Conservation (phyloP, 1,140 invertebrate species). For the Lepeophtheirus salmonis region DNA sequence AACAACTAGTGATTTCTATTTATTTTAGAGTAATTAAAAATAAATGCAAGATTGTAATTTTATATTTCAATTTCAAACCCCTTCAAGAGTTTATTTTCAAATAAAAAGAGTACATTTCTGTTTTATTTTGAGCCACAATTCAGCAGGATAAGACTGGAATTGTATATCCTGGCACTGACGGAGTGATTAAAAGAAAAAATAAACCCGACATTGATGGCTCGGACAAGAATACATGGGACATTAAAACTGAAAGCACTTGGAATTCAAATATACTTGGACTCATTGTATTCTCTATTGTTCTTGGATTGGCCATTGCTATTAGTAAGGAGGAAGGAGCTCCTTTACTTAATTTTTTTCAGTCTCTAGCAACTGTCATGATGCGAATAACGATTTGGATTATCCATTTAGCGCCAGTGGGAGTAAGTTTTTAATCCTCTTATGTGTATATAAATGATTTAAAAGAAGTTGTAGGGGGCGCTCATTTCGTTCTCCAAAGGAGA, state of each 20-base stretch:
- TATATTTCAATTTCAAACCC: too few species aligned
- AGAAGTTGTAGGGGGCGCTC: too few species aligned
- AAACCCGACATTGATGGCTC: background rate
- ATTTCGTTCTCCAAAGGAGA: too few species aligned
- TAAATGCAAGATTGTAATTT: too few species aligned
- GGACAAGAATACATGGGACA: conserved; percentile 33
- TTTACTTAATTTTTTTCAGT: conserved; percentile 45
- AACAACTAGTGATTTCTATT: too few species aligned
- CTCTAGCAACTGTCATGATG: conserved; percentile 17
- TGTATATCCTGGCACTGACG: background rate
- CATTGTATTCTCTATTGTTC: conserved; percentile 52
- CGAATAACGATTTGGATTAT: conserved; percentile 17
- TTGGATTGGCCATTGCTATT: conserved; percentile 54
- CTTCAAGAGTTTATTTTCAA: too few species aligned
- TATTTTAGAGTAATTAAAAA: too few species aligned
- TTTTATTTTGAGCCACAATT: background rate
- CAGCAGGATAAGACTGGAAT: background rate
- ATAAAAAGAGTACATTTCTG: background rate
- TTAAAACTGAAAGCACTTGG: conserved; percentile 38
- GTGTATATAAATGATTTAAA: too few species aligned
- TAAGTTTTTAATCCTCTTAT: conserved; percentile 30
- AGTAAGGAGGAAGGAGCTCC: conserved; percentile 48
- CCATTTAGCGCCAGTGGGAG: conserved; percentile 50
- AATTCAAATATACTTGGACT: conserved; percentile 59
- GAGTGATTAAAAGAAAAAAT: background rate